Conservation (phyloP, 2,888 invertebrate species). For the Charanyca ferruginea region DNA sequence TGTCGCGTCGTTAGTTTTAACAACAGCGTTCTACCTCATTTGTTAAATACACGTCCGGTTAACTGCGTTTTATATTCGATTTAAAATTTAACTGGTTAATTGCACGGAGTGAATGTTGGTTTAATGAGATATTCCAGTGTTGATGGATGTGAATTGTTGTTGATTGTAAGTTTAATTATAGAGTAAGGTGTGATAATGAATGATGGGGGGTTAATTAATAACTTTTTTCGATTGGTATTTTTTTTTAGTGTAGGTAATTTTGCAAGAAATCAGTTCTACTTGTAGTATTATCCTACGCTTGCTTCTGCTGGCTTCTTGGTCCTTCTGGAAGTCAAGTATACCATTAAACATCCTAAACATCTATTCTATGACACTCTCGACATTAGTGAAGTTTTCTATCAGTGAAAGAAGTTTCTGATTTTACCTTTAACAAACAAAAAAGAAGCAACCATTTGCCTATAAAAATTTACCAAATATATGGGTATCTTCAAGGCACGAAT, state of each 20-base stretch:
- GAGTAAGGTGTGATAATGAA: slow-evolving; percentile 12
- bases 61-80: slow-evolving; percentile 28
- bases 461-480: too few relatives aligned
- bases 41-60: slow-evolving; percentile 40
- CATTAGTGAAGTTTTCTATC: too few relatives aligned
- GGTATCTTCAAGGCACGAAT: too few relatives aligned
- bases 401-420: too few relatives aligned
- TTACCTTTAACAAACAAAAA: too few relatives aligned
- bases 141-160: slow-evolving; percentile 34
- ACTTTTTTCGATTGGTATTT: background rate
- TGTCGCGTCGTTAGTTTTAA: slow-evolving; percentile 43
- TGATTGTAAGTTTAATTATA: slow-evolving; percentile 35
- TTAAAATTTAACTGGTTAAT: slow-evolving; percentile 55
- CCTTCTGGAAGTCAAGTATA: too few relatives aligned
- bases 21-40: slow-evolving; percentile 48
- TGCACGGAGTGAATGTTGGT: slow-evolving; percentile 45
- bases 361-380: too few relatives aligned
- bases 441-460: too few relatives aligned
- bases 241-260: background rate
- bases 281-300: too few relatives aligned
- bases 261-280: background rate
- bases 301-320: too few relatives aligned
- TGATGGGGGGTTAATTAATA: background rate
- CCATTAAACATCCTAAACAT: too few relatives aligned
- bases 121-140: slow-evolving; percentile 32